Conservation (phyloP, 2,888 invertebrate species). For the Pyrochroa serraticornis region DNA sequence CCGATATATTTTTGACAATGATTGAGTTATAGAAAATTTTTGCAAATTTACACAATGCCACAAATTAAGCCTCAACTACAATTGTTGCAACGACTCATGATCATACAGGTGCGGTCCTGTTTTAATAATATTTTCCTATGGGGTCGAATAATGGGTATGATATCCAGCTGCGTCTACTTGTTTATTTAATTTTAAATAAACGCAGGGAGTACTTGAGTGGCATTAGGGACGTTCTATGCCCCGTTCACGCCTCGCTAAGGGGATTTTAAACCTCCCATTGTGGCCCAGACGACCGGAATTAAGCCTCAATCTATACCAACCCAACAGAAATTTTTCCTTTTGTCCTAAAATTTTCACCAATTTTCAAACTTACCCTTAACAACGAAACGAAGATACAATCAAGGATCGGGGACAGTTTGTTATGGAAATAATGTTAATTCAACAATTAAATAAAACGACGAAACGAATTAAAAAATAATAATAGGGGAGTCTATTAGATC, state of each 20-base stretch:
- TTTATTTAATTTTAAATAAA: conserved; percentile 53
- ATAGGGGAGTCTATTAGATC: conserved; percentile 22
- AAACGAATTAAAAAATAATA: conserved; percentile 24
- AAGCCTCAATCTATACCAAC: conserved; percentile 8
- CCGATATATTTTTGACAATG: too few species aligned
- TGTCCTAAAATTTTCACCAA: neutral
- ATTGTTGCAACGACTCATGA: neutral
- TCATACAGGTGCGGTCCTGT: conserved; percentile 23
- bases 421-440: neutral
- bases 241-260: conserved; percentile 48
- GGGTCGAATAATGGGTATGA: conserved; percentile 46
- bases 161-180: conserved; percentile 52
- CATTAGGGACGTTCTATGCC: conserved; percentile 44
- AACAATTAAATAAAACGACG: conserved; percentile 9
- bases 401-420: neutral
- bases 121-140: conserved; percentile 45
- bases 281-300: conserved; percentile 33
- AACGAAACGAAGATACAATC: neutral
- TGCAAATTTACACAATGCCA: neutral
- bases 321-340: neutral
- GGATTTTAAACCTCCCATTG: conserved; percentile 46
- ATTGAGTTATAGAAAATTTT: too few species aligned
- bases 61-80: neutral
- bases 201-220: conserved; percentile 44
- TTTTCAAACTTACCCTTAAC: neutral